Conservation (phyloP, 2,888 invertebrate species). For the Stramonita haemastoma region DNA sequence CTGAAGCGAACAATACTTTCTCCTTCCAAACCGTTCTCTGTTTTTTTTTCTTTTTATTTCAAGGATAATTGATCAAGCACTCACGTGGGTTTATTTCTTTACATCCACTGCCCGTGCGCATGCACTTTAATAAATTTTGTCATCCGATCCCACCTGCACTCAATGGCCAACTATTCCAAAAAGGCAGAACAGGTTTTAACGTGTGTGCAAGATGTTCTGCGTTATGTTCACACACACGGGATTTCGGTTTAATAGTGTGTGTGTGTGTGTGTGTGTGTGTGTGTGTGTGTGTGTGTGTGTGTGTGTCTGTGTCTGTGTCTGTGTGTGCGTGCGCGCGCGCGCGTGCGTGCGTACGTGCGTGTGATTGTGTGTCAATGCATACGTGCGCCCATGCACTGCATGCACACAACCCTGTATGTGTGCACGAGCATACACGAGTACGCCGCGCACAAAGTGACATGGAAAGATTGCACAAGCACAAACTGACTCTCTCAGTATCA, state of each 20-base stretch:
- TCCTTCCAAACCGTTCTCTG: too few relatives aligned
- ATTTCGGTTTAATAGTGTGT: not conserved
- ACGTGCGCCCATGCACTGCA: not conserved
- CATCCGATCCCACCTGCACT: too few relatives aligned
- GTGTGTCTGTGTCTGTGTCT: slow-evolving; percentile 9
- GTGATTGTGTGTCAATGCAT: not conserved
- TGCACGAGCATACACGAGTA: not conserved
- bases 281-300: slow-evolving; percentile 10
- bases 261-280: not conserved
- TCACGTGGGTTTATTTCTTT: too few relatives aligned
- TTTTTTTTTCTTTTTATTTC: too few relatives aligned
- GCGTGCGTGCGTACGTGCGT: not conserved
- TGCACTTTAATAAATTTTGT: too few relatives aligned
- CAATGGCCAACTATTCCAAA: too few relatives aligned
- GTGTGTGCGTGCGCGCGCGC: not conserved
- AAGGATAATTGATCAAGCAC: too few relatives aligned
- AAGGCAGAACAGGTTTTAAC: too few relatives aligned
- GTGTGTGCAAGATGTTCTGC: too few relatives aligned
- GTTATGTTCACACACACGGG: too few relatives aligned
- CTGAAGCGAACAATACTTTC: too few relatives aligned
- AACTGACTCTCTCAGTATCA: not conserved
- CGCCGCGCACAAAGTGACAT: not conserved
- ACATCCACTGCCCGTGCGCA: too few relatives aligned
- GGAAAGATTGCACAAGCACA: not conserved
- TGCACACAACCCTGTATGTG: not conserved